Conservation (phyloP, 2,888 invertebrate genomes). For the Trachelus iudaicus region DNA sequence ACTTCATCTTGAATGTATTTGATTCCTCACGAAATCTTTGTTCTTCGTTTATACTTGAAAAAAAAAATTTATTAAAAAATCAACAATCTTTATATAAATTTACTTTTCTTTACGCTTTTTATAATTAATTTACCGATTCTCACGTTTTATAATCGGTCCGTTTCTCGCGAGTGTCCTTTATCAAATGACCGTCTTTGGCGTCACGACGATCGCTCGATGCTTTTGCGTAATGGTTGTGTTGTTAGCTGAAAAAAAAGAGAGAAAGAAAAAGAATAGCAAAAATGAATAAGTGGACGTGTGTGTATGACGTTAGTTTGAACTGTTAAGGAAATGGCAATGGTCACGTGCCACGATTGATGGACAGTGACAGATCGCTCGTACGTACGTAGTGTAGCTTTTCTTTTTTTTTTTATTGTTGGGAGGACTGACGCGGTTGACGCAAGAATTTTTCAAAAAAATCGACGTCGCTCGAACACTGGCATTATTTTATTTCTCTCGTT, state of each 20-base stretch:
- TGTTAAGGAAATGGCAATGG: not conserved
- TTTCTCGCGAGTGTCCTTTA: not conserved
- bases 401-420: not conserved
- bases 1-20: not conserved
- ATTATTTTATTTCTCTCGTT: not conserved
- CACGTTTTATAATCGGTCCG: not conserved
- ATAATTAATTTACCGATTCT: not conserved
- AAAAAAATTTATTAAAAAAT: not conserved
- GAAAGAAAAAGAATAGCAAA: not conserved
- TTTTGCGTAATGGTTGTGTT: not conserved
- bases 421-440: constrained; percentile 11
- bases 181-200: not conserved
- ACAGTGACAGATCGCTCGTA: not conserved
- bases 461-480: not conserved
- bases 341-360: not conserved
- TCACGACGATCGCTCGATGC: constrained; percentile 1
- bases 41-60: not conserved
- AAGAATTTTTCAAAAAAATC: not conserved
- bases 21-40: not conserved
- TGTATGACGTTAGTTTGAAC: not conserved
- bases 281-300: not conserved
- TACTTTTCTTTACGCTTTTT: not conserved
- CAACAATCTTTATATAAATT: not conserved
- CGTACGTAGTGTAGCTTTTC: constrained; percentile 3
- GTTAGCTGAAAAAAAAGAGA: not conserved